These are phyloP conservation scores for Pagrus major DNA, from an alignment of 2,113 vertebrate genomes.

Conservation along the genomic window DNA sequence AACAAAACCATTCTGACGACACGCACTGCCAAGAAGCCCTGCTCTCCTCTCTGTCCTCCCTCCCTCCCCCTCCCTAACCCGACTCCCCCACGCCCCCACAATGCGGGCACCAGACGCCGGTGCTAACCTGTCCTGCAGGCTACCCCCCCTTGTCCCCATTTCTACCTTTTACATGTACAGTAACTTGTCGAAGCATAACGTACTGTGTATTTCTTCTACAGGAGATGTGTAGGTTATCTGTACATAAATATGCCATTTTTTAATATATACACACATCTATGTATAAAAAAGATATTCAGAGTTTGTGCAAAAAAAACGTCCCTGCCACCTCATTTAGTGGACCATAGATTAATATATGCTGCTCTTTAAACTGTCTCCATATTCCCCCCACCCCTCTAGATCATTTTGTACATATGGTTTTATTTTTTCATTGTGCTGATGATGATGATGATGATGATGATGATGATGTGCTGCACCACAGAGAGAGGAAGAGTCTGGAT, in stretches of 20 bases:
- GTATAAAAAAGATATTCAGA: constrained; percentile 87
- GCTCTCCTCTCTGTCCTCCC: constrained; percentile 41
- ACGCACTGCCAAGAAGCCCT: constrained; percentile 85
- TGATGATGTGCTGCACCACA: constrained; percentile 83
- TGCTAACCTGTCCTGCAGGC: constrained; percentile 80
- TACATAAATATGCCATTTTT: constrained; percentile 96
- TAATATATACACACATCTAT: constrained; percentile 82
- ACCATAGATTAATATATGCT: constrained; percentile 87
- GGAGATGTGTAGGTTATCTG: constrained; percentile 86
- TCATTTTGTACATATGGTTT: constrained; percentile 87
- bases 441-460: constrained; percentile 84
- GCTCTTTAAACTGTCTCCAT: constrained; percentile 87
- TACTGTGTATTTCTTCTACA: constrained; percentile 94
- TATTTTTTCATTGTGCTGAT: constrained; percentile 87
- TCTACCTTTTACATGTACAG: constrained; percentile 93
- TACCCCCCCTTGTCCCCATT: constrained; percentile 75
- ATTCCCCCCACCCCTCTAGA: constrained; percentile 71
- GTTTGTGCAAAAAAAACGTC: constrained; percentile 88
- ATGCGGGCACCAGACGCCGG: constrained; percentile 74
- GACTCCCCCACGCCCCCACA: not conserved
- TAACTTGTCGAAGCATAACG: constrained; percentile 89
- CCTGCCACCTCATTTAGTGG: constrained; percentile 88
- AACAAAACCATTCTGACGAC: constrained; percentile 69
- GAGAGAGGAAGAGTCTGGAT: constrained; percentile 55
- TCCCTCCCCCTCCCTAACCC: not conserved